Evolutionary conservation across 2,113 vertebrate genomes (phyloP), one percentile per base, ranked within the genome.

Genomic region (Nyctibius bracteatus): DNA sequence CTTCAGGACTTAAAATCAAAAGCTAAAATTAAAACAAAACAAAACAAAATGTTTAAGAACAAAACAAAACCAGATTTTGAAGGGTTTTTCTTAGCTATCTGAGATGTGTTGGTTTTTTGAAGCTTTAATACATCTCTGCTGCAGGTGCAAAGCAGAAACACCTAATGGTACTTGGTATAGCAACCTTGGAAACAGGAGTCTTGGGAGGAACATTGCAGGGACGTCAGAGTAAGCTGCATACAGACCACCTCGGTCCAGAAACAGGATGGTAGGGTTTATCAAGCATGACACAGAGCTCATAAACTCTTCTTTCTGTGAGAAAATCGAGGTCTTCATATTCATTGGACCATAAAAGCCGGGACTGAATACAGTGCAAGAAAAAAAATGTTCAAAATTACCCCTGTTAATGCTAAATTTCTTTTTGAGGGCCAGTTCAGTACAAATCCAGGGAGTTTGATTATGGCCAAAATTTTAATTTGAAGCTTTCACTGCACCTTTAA

Each of bases 81-180:
- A 67, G 30, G 4, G 7, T 3, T 72, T 61, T 90, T 21, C 46
- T 66, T 65, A 62, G 14, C 13, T 62, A 27, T 39, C 59, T 47
- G 51, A 35, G 39, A 14, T 67, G 8, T 17, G 2, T 54, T 46
- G 6, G 0, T 6, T 28, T n/a, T 77, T 71, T 35, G 2, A 65
- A 72, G 55, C 1, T 66, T 82, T 44, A 51, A 27, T 8, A 24
- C 15, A 23, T 28, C 21, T 55, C 24, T 71, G 10, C 15, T 81
- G 37, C 19, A 68, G 18, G 15, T 58, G 25, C 9, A 52, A 27
- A 54, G 39, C 31, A 75, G 28, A 55, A 16, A 21, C 21, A 71
- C 10, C 22, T 65, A 39, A 54, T 68, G 25, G 5, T 70, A 33
- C 74, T 58, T 80, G 30, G 33, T 52, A 41, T 22, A 24, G 33